phyloP scores from a whole-genome alignment of 2,113 vertebrate genomes.

The Neopipo cinnamomea region DNA sequence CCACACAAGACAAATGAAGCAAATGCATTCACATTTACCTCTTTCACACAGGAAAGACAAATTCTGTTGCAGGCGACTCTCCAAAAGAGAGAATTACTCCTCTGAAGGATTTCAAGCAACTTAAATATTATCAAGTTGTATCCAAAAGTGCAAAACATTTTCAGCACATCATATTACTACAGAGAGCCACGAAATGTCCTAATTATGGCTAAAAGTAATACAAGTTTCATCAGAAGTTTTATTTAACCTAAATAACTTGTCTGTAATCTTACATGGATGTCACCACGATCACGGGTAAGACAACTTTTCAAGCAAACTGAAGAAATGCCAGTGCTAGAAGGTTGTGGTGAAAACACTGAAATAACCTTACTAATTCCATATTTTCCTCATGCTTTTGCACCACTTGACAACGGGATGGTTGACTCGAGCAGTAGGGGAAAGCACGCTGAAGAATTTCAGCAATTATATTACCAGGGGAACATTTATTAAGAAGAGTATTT shows the following conservation, averaged over 20 bases:
- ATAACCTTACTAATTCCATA: neutral
- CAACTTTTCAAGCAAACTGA: neutral
- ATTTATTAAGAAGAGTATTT: neutral
- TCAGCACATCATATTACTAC: neutral
- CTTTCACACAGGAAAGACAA: neutral
- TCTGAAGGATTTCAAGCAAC: neutral
- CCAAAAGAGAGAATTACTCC: neutral
- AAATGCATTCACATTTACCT: neutral
- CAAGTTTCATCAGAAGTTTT: neutral
- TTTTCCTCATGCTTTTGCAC: neutral
- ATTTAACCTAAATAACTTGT: neutral
- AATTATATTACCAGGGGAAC: neutral
- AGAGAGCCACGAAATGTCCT: neutral
- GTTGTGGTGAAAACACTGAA: neutral
- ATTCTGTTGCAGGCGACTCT: neutral
- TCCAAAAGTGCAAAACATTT: neutral
- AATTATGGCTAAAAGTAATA: neutral
- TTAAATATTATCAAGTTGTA: neutral
- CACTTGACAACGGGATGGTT: neutral
- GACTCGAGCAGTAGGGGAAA: neutral
- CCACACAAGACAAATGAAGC: neutral
- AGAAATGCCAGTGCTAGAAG: neutral
- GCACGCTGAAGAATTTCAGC: neutral
- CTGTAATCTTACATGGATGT: neutral
- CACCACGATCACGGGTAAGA: neutral